Evolutionary conservation across 1,140 invertebrate species (phyloP), one percentile per base, ranked within the genome.

Genomic region (Zaprionus lachaisei): DNA sequence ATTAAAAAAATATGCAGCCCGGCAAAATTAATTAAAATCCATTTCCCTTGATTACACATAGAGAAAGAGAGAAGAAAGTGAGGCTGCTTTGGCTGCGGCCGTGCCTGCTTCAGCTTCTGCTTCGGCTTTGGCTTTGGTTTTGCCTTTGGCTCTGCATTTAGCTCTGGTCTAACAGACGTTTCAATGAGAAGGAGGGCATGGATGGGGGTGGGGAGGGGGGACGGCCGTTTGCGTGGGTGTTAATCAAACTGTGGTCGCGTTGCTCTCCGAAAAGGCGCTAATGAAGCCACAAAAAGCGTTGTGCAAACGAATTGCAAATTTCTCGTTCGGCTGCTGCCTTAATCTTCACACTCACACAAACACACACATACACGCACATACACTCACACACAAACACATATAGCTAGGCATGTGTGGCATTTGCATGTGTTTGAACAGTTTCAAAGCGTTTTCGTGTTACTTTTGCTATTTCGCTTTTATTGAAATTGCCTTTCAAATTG

Each of bases 21-120:
- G 63, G 74, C 41, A 81, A 81, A 87, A 87, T 87, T 87, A 87
- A 87, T 87, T 87, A 87, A 87, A 89, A 83, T 89, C 80, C 80
- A 89, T 87, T 77, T 79, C 80, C 70, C 80, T 78, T 86, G 83
- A 89, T 89, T 80, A 81, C 77, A 44, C 77, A 49, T 47, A 38
- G 37, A 49, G 54, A 55, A 54, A 38, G 37, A 17, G 41, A 44
- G 38, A 41, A 41, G 41, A 47, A 47, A 47, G 41, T 47, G 17
- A 17, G 66, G 73, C 34, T 62, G 41, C 67, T 62, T 61, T 57
- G 72, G 55, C 55, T 62, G 67, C 28, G 47, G 77, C 57, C 37
- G 24, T 55, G 38, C 69, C 38, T 65, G 56, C 63, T 55, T 68
- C 24, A 72, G 47, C 57, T 57, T 51, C 28, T 12, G 37, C 38